Evolutionary conservation across 1,140 invertebrate genomes (phyloP).

Genomic region (Eupeodes corollae): DNA sequence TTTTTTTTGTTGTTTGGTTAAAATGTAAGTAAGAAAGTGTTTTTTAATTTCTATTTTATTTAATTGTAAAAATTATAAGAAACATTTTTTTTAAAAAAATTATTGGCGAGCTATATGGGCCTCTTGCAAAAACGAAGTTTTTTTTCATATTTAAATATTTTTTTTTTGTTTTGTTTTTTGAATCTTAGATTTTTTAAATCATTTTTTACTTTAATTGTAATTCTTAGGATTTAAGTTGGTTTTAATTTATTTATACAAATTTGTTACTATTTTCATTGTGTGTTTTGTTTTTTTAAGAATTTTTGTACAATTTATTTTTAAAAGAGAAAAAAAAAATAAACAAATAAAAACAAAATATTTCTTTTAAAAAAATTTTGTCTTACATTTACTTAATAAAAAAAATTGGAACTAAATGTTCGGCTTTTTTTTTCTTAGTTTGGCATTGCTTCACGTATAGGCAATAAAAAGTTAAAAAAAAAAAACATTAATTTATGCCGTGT

Average conservation of each 20-base stretch:
- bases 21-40: conserved; percentile 18
- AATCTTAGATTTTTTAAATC: conserved; percentile 8
- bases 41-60: background rate
- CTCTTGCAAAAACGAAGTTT: conserved; percentile 40
- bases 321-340: too few relatives aligned
- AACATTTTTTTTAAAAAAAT: conserved; percentile 11
- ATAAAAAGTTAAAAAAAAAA: background rate
- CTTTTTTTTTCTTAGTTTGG: background rate
- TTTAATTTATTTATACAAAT: conserved; percentile 15
- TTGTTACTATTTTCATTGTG: conserved; percentile 9
- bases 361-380: background rate
- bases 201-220: conserved; percentile 8
- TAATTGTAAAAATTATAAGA: background rate
- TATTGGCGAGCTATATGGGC: conserved; percentile 41
- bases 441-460: background rate
- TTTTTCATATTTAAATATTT: conserved; percentile 29
- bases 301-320: too few relatives aligned
- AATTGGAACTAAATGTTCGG: background rate
- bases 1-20: conserved; percentile 24
- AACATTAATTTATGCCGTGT: background rate
- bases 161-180: conserved; percentile 4
- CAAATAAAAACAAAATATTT: background rate
- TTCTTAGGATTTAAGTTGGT: conserved; percentile 5
- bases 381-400: background rate
- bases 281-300: background rate